Conservation (phyloP, 2,113 vertebrate genomes). For the pig (Sus scrofa) region DNA sequence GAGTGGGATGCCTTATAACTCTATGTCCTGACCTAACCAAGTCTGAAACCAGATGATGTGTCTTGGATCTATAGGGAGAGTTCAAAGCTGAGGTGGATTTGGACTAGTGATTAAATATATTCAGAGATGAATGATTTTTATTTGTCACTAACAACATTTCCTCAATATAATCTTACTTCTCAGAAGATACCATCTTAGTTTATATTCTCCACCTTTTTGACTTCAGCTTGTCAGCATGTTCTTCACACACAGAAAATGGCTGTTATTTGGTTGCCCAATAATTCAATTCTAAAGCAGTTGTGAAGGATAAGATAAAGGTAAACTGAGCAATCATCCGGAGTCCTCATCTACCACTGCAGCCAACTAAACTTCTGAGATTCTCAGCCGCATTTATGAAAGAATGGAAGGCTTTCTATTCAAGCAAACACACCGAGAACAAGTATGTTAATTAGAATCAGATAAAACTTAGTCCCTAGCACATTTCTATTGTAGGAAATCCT, state of each 20-base stretch:
- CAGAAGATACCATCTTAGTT: background rate
- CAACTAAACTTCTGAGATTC: background rate
- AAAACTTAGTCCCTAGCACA: background rate
- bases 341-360: background rate
- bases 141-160: background rate
- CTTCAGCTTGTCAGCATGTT: background rate
- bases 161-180: background rate
- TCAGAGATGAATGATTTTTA: background rate
- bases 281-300: slow-evolving; percentile 14
- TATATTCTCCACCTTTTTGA: slow-evolving; percentile 2
- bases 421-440: background rate
- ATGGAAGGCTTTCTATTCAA: slow-evolving; percentile 5
- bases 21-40: background rate
- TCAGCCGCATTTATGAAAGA: background rate
- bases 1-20: background rate
- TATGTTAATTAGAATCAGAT: background rate
- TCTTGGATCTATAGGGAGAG: background rate
- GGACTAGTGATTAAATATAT: background rate
- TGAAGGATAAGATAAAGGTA: background rate
- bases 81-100: background rate
- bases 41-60: background rate
- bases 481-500: slow-evolving; percentile 21
- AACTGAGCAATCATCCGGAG: background rate
- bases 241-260: background rate
- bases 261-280: background rate